Conservation (phyloP, 2,888 invertebrate genomes). For the Macrophya alboannulata region DNA sequence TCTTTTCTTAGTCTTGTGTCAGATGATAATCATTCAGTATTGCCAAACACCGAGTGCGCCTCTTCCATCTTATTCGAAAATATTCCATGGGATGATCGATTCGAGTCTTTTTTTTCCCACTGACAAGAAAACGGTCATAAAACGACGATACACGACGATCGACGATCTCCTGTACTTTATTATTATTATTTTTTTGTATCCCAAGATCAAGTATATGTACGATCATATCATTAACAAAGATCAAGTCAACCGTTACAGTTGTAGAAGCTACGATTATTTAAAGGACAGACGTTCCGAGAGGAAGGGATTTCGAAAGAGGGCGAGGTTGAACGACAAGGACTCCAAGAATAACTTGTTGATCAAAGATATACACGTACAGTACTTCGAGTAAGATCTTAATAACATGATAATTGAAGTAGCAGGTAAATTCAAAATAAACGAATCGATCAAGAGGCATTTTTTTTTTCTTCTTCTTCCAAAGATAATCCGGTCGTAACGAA, state of each 20-base stretch:
- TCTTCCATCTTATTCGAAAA: not conserved
- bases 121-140: not conserved
- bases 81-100: not conserved
- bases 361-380: not conserved
- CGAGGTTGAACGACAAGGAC: slow-evolving; percentile 50
- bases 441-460: not conserved
- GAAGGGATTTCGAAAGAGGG: slow-evolving; percentile 52
- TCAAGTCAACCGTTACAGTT: slow-evolving; percentile 21
- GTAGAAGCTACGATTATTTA: not conserved
- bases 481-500: slow-evolving; percentile 9
- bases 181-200: not conserved
- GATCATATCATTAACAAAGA: not conserved
- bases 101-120: not conserved
- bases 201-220: not conserved
- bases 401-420: not conserved
- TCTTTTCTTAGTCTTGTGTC: not conserved
- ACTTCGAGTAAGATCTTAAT: slow-evolving; percentile 16
- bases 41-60: not conserved
- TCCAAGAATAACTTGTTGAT: slow-evolving; percentile 14
- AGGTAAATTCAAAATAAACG: not conserved
- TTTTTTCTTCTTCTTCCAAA: not conserved
- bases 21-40: not conserved
- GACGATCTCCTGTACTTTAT: not conserved
- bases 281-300: slow-evolving; percentile 31
- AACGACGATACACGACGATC: not conserved